These are phyloP conservation scores for Drosophila mettleri DNA, from an alignment of 2,888 invertebrate genomes.

Conservation along the genomic window DNA sequence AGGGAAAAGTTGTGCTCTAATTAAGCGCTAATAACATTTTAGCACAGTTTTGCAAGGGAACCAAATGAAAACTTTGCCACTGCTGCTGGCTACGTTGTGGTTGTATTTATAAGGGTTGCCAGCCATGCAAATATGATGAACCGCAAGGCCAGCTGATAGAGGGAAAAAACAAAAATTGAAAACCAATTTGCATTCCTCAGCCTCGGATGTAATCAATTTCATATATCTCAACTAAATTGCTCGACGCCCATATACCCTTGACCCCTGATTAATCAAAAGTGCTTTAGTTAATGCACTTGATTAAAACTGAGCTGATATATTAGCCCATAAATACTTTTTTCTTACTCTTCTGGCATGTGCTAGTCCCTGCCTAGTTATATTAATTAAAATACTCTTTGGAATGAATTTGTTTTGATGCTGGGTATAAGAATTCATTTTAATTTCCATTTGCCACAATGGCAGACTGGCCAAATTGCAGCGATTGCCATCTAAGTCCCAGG, in stretches of 20 bases:
- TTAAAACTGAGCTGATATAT: no score
- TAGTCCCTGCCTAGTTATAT: background rate
- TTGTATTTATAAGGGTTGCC: slow-evolving; percentile 14
- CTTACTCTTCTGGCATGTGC: no score
- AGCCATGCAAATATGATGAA: slow-evolving; percentile 47
- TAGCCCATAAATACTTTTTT: background rate
- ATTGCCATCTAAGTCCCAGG: slow-evolving; percentile 69
- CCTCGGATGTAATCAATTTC: slow-evolving; percentile 31
- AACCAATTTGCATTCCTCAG: slow-evolving; percentile 35
- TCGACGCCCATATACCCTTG: background rate
- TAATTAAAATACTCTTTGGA: background rate
- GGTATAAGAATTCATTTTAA: slow-evolving; percentile 60
- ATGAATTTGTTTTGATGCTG: background rate
- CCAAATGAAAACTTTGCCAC: slow-evolving; percentile 38
- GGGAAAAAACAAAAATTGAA: slow-evolving; percentile 18
- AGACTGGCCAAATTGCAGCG: slow-evolving; percentile 62
- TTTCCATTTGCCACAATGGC: slow-evolving; percentile 69
- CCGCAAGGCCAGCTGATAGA: slow-evolving; percentile 16
- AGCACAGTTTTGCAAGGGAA: slow-evolving; percentile 53
- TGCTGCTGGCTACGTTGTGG: slow-evolving; percentile 10
- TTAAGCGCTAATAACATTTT: slow-evolving; percentile 77
- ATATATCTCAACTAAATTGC: background rate
- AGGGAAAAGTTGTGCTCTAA: slow-evolving; percentile 74
- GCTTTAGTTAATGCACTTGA: background rate
- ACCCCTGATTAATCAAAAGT: background rate